Evolutionary conservation across 2,113 vertebrate species (phyloP).

Genomic region (Lanius collurio): DNA sequence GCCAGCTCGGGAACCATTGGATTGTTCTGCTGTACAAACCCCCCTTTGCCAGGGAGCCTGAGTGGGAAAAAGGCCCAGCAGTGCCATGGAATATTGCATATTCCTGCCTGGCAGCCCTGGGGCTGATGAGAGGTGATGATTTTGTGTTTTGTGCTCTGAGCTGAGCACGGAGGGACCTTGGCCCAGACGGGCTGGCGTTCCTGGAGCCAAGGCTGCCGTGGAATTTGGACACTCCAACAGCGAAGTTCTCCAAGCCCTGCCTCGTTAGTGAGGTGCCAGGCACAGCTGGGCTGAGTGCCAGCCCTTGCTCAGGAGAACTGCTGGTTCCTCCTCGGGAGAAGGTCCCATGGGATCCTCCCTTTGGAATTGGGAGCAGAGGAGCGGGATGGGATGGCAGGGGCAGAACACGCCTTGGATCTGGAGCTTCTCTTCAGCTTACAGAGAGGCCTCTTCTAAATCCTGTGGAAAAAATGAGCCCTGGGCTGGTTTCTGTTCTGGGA

Average conservation of each 20-base stretch:
- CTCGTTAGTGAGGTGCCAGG: neutral
- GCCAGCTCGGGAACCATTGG: neutral
- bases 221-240: conserved; percentile 22
- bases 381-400: neutral
- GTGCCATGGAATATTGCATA: neutral
- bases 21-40: neutral
- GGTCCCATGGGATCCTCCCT: neutral
- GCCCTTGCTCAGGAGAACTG: neutral
- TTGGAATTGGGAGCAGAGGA: neutral
- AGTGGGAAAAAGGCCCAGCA: accelerated
- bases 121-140: neutral
- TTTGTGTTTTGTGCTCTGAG: neutral
- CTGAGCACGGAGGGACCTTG: conserved; percentile 46
- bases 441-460: neutral
- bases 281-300: neutral
- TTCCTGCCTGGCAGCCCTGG: neutral
- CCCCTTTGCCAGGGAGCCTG: neutral
- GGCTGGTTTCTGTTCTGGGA: neutral
- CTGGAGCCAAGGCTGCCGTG: conserved; percentile 34
- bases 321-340: neutral
- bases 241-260: conserved; percentile 9
- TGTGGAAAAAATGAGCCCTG: neutral
- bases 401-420: accelerated
- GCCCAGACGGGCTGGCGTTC: neutral
- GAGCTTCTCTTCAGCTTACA: neutral